Percentiles rank a stretch among this genome's conserved stretches.
These are phyloP conservation scores for Cydia splendana DNA, from an alignment of 1,140 invertebrate genomes.

Conservation along the genomic window DNA sequence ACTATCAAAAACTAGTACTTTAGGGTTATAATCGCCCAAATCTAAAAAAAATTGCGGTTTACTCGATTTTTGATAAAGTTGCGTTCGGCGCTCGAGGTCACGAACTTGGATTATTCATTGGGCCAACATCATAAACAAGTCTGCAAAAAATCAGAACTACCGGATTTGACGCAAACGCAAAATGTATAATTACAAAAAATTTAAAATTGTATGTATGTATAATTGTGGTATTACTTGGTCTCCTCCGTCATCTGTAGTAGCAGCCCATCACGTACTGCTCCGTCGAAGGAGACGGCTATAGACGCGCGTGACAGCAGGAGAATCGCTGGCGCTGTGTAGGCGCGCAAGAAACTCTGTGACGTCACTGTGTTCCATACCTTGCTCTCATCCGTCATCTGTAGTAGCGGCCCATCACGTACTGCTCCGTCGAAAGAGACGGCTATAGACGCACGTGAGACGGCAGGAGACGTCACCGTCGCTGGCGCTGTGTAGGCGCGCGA, in stretches of 20 bases:
- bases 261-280: constrained; percentile 81
- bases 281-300: constrained; percentile 81
- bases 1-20: too few relatives aligned
- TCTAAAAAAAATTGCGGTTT: too few relatives aligned
- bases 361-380: constrained; percentile 44
- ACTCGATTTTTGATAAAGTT: too few relatives aligned
- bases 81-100: too few relatives aligned
- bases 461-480: constrained; percentile 84
- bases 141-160: too few relatives aligned
- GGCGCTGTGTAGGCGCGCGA: constrained; percentile 85
- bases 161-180: too few relatives aligned
- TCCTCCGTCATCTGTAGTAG: constrained; percentile 83
- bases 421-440: constrained; percentile 77
- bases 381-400: constrained; percentile 81
- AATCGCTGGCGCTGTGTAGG: constrained; percentile 84
- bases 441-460: constrained; percentile 85
- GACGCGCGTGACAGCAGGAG: constrained; percentile 85
- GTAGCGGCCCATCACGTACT: constrained; percentile 82
- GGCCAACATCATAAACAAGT: too few relatives aligned
- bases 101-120: too few relatives aligned
- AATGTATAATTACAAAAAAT: too few relatives aligned
- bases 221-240: too few relatives aligned
- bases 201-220: too few relatives aligned
- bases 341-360: constrained; percentile 82
- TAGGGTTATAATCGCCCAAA: too few relatives aligned